These are phyloP conservation scores for Varecia variegata DNA, from an alignment of 2,797 vertebrate genomes.

Conservation along the genomic window DNA sequence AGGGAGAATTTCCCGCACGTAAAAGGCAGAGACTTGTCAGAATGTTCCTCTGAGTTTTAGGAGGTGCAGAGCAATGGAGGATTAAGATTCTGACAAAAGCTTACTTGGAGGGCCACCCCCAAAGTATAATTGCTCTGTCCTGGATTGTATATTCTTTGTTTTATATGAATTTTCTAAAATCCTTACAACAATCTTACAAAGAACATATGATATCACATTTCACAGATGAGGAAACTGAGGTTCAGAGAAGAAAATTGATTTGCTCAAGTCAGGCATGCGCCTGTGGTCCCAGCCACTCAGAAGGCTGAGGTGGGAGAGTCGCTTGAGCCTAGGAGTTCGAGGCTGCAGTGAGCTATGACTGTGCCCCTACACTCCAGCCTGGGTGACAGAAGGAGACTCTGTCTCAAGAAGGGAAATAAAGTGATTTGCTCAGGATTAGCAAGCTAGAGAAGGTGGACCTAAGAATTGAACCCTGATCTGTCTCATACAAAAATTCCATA, in stretches of 20 bases:
- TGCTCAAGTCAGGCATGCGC: background rate
- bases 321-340: background rate
- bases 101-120: too few species aligned
- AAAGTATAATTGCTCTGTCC: rapidly evolving
- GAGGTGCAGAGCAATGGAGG: rapidly evolving
- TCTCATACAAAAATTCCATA: background rate
- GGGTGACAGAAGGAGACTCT: background rate
- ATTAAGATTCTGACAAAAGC: background rate
- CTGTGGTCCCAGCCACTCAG: background rate
- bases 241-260: background rate
- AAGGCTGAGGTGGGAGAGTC: background rate
- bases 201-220: background rate
- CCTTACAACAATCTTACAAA: rapidly evolving
- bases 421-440: background rate
- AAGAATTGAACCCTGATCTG: background rate
- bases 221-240: background rate
- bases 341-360: background rate
- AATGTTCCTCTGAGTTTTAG: too few species aligned
- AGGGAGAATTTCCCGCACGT: rapidly evolving
- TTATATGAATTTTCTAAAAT: background rate
- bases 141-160: background rate
- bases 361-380: background rate
- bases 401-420: background rate
- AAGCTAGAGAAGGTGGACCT: background rate
- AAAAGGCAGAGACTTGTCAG: too few species aligned